These are phyloP conservation scores for Phenganax subtilis DNA, from an alignment of 92 coral and sea anemone genomes.

Conservation along the genomic window DNA sequence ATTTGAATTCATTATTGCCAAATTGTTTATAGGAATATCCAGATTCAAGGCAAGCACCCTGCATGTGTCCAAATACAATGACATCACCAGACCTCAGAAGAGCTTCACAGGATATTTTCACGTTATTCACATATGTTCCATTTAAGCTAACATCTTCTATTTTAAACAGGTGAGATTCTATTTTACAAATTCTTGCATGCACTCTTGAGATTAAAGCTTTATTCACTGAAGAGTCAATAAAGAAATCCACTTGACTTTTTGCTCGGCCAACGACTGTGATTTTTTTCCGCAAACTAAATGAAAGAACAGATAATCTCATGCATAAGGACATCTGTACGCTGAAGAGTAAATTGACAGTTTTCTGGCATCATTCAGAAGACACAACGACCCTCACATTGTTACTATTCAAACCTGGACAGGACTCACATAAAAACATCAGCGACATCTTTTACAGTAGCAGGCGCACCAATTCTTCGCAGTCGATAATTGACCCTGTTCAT, in stretches of 20 bases:
- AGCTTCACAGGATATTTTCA: conserved; percentile 63
- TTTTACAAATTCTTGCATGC: conserved; percentile 72
- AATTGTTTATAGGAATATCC: conserved; percentile 64
- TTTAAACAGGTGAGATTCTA: conserved; percentile 46
- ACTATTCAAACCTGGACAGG: background rate
- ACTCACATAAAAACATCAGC: conserved; percentile 69
- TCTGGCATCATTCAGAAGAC: no score
- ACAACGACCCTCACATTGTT: background rate
- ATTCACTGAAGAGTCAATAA: conserved; percentile 68
- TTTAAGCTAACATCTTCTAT: conserved; percentile 84
- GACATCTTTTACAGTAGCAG: conserved; percentile 56
- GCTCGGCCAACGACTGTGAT: conserved; percentile 77
- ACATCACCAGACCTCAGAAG: conserved; percentile 71
- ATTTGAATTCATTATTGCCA: conserved; percentile 65
- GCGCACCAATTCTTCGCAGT: conserved; percentile 61
- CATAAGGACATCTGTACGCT: background rate
- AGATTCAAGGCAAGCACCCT: conserved; percentile 69
- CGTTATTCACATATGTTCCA: conserved; percentile 88
- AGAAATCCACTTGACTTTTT: conserved; percentile 61
- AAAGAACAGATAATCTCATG: background rate
- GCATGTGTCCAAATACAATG: conserved; percentile 80
- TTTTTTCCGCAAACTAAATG: conserved; percentile 62
- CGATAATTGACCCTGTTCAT: conserved; percentile 15
- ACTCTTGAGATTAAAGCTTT: conserved; percentile 85
- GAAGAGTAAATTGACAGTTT: background rate